These are phyloP conservation scores for Ascidia mentula DNA, from an alignment of 23 tunicate species.

Conservation along the genomic window DNA sequence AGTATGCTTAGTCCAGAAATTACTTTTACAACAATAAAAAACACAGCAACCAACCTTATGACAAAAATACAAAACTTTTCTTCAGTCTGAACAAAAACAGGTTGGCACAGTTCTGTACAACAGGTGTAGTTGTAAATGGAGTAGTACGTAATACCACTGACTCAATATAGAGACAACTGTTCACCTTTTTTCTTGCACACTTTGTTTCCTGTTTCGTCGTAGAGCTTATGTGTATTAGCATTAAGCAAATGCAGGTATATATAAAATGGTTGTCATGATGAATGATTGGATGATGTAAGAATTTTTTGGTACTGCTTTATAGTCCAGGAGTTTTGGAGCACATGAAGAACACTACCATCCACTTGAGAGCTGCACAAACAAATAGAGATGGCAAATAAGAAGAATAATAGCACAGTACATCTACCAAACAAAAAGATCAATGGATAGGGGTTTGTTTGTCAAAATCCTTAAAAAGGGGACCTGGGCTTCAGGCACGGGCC, in stretches of 20 bases:
- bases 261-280: not conserved
- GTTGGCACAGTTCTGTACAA: no score
- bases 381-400: not conserved
- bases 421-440: slow-evolving; percentile 6
- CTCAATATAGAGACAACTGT: slow-evolving; percentile 8
- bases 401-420: not conserved
- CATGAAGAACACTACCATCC: slow-evolving; percentile 1
- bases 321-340: not conserved
- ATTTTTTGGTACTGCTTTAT: not conserved
- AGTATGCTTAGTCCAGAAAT: no score
- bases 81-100: no score
- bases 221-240: slow-evolving; percentile 4
- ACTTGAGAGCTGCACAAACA: slow-evolving; percentile 10
- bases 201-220: slow-evolving; percentile 19
- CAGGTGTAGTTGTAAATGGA: no score
- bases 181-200: slow-evolving; percentile 12
- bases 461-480: not conserved
- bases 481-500: not conserved
- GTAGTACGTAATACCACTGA: not conserved
- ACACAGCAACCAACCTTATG: not conserved
- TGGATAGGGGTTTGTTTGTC: slow-evolving; percentile 5
- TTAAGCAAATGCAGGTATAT: slow-evolving; percentile 1
- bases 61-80: no score
- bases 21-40: not conserved
- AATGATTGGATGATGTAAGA: not conserved